Evolutionary conservation across 2,888 invertebrate genomes (phyloP), one percentile per base, ranked within the genome.

Genomic region (Nematopogon swammerdamellus): DNA sequence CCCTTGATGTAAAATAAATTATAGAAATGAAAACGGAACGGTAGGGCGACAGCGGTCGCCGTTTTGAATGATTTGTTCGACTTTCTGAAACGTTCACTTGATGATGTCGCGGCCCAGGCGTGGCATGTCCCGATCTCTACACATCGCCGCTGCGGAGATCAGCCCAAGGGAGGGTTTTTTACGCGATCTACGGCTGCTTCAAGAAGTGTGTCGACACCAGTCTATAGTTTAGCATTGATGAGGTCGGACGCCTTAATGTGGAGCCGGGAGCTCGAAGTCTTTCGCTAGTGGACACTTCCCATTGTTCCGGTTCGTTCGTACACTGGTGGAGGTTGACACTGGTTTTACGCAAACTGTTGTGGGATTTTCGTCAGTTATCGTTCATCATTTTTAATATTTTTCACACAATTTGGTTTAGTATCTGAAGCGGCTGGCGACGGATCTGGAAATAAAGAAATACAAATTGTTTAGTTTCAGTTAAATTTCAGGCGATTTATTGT

Each of bases 191-290:
- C 86, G 93, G 93, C 79, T 93, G 93, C 82, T 93, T 93, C 76
- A 93, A 82, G 76, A 93, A 93, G 80, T 93, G 93, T 70, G 92
- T 93, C 72, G 93, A 92, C 59, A 93, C 92, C 68, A 93, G 85
- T 82, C 92, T 89, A 88, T 93, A 88, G 82, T 91, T 92, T 85
- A 93, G 91, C 93, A 93, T 93, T 76, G 75, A 79, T 63, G 61
- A 63, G 55, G 61, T 36, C 36, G 11, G 3, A 14, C 11, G 36
- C 3, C 36, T 25, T 25, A 14, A 14, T 3, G 14, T 6, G 11
- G 36, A 36, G 36, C 36, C 3, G 11, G 36, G 8, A 36, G 36
- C 36, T 36, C 36, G 14, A 36, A 14, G 11, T 8, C 8, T 14
- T 14, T 4, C 36, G 14, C 36, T 36, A 36, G 36, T 36, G 36